Evolutionary conservation across 2,113 vertebrate genomes (phyloP).

Genomic region (Brienomyrus brachyistius): DNA sequence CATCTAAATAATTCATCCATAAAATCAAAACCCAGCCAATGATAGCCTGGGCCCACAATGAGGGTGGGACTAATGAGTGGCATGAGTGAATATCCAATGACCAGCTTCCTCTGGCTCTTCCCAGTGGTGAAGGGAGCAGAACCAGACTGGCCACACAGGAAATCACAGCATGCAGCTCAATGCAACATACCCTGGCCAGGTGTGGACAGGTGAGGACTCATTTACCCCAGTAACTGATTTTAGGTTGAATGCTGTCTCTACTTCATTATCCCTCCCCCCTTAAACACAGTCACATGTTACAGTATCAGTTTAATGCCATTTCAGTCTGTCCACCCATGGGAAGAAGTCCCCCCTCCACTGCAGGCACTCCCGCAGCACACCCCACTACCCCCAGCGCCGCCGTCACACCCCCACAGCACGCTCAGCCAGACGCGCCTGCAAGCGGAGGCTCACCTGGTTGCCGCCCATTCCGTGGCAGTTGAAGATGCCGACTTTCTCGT

Average conservation of each 20-base stretch:
- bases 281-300: neutral
- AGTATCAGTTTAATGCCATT: neutral
- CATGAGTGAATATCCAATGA: neutral
- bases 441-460: conserved; percentile 75
- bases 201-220: neutral
- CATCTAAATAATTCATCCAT: neutral
- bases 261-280: neutral
- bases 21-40: neutral
- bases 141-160: neutral
- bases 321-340: neutral
- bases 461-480: conserved; percentile 99
- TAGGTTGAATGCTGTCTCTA: neutral
- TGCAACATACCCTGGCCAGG: neutral
- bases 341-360: neutral
- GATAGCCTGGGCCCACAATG: neutral
- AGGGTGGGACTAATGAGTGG: neutral
- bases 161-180: neutral
- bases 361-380: neutral
- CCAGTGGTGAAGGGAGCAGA: neutral
- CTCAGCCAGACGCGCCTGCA: neutral
- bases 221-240: conserved; percentile 11
- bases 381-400: neutral
- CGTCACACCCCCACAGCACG: neutral
- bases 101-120: neutral
- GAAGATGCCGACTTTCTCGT: conserved; percentile 98